Evolutionary conservation across 2,797 vertebrate genomes (phyloP), one percentile per base, ranked within the genome.

Genomic region (Carapus acus): DNA sequence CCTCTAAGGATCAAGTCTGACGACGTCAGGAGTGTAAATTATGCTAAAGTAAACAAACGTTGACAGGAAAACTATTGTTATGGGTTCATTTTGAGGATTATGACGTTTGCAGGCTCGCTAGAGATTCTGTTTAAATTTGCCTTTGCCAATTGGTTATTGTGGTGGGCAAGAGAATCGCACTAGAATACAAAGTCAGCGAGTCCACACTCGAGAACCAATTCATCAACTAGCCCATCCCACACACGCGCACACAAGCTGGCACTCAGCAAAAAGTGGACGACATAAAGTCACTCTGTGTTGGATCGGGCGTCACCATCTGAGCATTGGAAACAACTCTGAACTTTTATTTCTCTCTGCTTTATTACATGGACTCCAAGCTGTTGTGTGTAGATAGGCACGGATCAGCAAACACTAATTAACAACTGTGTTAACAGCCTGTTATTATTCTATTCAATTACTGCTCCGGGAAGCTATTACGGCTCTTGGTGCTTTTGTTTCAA

Each of bases 391-490:
- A 86, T 84, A 83, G 79, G 58, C 79, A 85, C 27, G 73, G 78
- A 82, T 82, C 77, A 84, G 71, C 76, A 74, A 71, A 81, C 4
- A 56, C 78, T 85, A 85, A 87, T 85, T 83, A 82, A 84, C 76
- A 74, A 78, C 72, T 76, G 77, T 75, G 78, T 82, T 83, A 84
- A 82, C 78, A 73, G 65, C 29, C 69, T 73, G 73, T 79, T 83
- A 80, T 81, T 80, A 82, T 82, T 83, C 78, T 75, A 79, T 82
- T 85, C 73, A 86, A 83, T 85, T 85, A 80, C 74, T 71, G 76
- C 75, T 86, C 69, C 69, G 51, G 71, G 68, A 77, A 68, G 54
- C 67, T 56, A 77, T 84, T 71, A 76, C 49, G 69, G 54, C 62
- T 72, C 62, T 71, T 71, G 67, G 65, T 71, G 73, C 42, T 65